Evolutionary conservation across 2,113 vertebrate genomes (phyloP).

Genomic region (Romanogobio albipinnatus): DNA sequence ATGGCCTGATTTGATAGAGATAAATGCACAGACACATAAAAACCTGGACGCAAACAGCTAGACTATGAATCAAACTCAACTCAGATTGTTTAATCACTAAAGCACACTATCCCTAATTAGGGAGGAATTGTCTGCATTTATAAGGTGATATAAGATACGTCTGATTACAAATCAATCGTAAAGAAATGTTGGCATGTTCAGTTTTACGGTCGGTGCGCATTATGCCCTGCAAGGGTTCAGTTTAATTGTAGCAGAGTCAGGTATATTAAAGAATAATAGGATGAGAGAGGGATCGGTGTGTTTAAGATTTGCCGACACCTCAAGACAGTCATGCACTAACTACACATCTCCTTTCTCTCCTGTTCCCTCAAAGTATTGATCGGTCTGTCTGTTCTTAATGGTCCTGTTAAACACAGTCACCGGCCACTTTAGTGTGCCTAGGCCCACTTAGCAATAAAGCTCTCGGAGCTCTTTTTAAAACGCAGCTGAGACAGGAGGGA

Average conservation of each 20-base stretch:
- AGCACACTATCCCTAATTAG: background rate
- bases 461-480: slow-evolving; percentile 62
- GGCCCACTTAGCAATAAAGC: slow-evolving; percentile 86
- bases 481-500: slow-evolving; percentile 7
- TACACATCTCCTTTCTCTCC: slow-evolving; percentile 73
- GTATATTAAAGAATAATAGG: slow-evolving; percentile 63
- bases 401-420: slow-evolving; percentile 84
- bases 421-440: slow-evolving; percentile 83
- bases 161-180: background rate
- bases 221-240: slow-evolving; percentile 21
- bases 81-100: slow-evolving; percentile 12
- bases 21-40: background rate
- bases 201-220: slow-evolving; percentile 15
- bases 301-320: slow-evolving; percentile 67
- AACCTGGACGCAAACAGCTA: background rate
- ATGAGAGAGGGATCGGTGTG: slow-evolving; percentile 65
- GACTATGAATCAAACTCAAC: background rate
- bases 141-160: background rate
- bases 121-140: slow-evolving; percentile 21
- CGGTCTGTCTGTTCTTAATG: slow-evolving; percentile 84
- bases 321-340: slow-evolving; percentile 76
- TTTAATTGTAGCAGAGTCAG: slow-evolving; percentile 71
- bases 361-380: slow-evolving; percentile 83
- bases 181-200: slow-evolving; percentile 23
- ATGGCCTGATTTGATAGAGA: background rate